Percentiles rank a stretch among this genome's conserved stretches.
phyloP scores from a whole-genome alignment of 1,140 invertebrate species.

The Solen grandis region DNA sequence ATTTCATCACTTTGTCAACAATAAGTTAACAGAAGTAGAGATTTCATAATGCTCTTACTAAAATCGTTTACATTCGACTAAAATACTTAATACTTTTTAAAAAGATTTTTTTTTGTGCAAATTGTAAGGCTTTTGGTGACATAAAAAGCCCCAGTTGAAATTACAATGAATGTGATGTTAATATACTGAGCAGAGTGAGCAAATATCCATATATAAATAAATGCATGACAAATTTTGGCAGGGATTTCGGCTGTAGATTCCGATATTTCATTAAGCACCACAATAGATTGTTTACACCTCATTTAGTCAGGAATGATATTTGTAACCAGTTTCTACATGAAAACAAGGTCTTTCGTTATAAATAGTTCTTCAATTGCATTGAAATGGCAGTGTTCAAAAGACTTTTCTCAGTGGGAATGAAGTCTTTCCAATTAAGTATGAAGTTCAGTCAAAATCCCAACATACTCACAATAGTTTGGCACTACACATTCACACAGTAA shows the following conservation, averaged over 20 bases:
- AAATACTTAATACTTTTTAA: background rate
- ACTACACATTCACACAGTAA: constrained; percentile 6
- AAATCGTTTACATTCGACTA: background rate
- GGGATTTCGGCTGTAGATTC: constrained; percentile 23
- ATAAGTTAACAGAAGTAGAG: background rate
- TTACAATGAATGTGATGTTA: background rate
- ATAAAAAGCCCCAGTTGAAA: background rate
- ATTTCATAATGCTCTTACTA: background rate
- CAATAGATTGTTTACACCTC: constrained; percentile 6
- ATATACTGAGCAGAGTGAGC: constrained; percentile 1
- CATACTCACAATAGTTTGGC: constrained; percentile 17
- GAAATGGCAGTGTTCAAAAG: constrained; percentile 65
- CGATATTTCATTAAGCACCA: background rate
- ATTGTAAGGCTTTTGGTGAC: background rate
- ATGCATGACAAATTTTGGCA: constrained; percentile 38
- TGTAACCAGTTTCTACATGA: constrained; percentile 6
- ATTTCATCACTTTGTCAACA: background rate
- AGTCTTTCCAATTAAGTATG: constrained; percentile 14
- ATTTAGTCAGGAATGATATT: constrained; percentile 1
- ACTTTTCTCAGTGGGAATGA: constrained; percentile 31
- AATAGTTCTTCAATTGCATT: constrained; percentile 57
- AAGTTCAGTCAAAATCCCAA: constrained; percentile 15
- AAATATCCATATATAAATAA: constrained; percentile 51
- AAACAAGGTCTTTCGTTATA: constrained; percentile 2
- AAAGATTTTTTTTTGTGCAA: background rate